These are phyloP conservation scores for Omphaloscelis lunosa DNA, from an alignment of 2,888 invertebrate species.

Conservation along the genomic window DNA sequence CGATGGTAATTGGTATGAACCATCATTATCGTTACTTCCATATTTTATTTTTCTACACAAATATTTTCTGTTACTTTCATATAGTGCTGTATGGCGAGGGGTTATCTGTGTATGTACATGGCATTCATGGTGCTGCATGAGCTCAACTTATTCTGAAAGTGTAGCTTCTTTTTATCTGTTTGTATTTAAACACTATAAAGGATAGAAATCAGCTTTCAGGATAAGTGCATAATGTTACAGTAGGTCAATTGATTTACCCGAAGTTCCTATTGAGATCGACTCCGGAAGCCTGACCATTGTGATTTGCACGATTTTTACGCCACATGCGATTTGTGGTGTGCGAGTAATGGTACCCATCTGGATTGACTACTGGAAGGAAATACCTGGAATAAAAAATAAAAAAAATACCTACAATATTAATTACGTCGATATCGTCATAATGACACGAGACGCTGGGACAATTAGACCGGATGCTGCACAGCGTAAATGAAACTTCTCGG, in stretches of 20 bases:
- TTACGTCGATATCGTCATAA: neutral
- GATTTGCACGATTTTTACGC: slow-evolving; percentile 93
- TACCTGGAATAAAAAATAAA: slow-evolving; percentile 87
- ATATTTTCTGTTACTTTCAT: no score
- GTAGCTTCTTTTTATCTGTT: neutral
- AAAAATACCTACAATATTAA: neutral
- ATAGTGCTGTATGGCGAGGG: neutral
- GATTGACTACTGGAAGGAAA: slow-evolving; percentile 94
- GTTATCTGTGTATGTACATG: neutral
- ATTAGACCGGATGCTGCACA: no score
- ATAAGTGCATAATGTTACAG: neutral
- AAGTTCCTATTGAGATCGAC: slow-evolving; percentile 97
- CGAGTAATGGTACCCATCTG: slow-evolving; percentile 96
- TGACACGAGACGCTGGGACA: neutral
- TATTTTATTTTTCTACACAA: neutral
- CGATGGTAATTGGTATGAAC: neutral
- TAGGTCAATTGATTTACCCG: slow-evolving; percentile 83
- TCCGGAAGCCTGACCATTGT: slow-evolving; percentile 91
- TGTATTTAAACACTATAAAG: neutral
- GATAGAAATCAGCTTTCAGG: neutral
- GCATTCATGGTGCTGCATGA: neutral
- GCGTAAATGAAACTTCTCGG: neutral
- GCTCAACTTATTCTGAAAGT: neutral
- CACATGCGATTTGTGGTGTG: slow-evolving; percentile 95
- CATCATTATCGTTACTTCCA: neutral